A percentile compares a stretch with the other conserved stretches of the same genome.
Conservation (phyloP, 2,113 vertebrate genomes). For the Percina caprodes region DNA sequence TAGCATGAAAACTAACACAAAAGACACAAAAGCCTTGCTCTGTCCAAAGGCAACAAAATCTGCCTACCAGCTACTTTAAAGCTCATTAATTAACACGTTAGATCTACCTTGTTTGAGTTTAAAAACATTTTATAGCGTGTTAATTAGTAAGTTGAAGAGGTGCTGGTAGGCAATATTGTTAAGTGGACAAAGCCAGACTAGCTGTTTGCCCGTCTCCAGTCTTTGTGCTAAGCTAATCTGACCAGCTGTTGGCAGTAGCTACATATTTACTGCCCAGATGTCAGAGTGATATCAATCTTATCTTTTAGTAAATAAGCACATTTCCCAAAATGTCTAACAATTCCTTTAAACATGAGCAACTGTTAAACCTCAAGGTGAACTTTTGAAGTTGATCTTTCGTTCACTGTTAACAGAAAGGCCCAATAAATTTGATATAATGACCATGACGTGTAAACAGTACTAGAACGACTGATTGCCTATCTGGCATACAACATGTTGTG, state of each 20-base stretch:
- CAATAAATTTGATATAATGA: background rate
- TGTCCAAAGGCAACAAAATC: background rate
- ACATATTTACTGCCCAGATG: background rate
- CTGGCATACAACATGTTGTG: background rate
- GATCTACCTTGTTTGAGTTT: background rate
- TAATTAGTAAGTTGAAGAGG: background rate
- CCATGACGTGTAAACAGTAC: background rate
- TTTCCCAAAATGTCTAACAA: background rate
- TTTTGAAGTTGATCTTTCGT: background rate
- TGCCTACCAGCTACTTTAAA: background rate
- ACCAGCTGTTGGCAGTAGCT: background rate
- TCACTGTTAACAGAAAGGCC: background rate
- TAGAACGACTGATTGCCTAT: background rate
- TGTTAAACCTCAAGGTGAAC: constrained; percentile 10
- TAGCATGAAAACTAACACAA: background rate
- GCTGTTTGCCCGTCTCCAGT: background rate
- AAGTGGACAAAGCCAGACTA: background rate
- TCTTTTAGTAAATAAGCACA: background rate
- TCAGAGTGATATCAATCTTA: background rate
- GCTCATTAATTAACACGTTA: background rate
- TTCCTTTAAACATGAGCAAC: background rate
- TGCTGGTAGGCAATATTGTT: background rate
- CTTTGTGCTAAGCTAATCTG: background rate
- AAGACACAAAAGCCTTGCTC: background rate
- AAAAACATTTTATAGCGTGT: background rate